These are phyloP conservation scores for Lepidurus packardi DNA, from an alignment of 1,140 invertebrate genomes.

Conservation along the genomic window DNA sequence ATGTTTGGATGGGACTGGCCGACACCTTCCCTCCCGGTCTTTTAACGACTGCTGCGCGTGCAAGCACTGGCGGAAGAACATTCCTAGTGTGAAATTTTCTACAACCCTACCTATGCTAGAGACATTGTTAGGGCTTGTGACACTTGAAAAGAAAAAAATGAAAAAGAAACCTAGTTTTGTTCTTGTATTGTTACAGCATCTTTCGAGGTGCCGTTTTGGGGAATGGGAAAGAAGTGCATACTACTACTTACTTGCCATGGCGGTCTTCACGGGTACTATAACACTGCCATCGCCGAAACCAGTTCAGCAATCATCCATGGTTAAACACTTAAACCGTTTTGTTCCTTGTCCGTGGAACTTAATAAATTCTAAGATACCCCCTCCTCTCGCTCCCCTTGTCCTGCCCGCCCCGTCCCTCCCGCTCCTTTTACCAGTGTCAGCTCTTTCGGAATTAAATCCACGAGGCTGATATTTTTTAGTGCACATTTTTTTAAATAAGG, in stretches of 20 bases:
- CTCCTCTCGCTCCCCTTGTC: not conserved
- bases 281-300: constrained; percentile 12
- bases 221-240: not conserved
- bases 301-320: constrained; percentile 2
- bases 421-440: not conserved
- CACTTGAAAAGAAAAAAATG: not conserved
- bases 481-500: not conserved
- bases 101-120: constrained; percentile 3
- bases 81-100: not conserved
- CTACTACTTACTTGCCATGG: not conserved
- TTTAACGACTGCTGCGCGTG: not conserved
- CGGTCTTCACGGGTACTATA: constrained; percentile 14
- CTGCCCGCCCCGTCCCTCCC: not conserved
- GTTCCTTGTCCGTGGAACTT: constrained; percentile 9
- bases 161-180: not conserved
- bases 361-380: not conserved
- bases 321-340: not conserved
- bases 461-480: not conserved
- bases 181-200: constrained; percentile 4
- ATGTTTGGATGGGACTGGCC: no score
- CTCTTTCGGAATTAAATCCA: not conserved
- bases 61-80: not conserved
- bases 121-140: not conserved
- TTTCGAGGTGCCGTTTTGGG: not conserved
- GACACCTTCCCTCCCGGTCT: not conserved